Conservation (phyloP, 2,113 vertebrate genomes). For the Scomber colias region DNA sequence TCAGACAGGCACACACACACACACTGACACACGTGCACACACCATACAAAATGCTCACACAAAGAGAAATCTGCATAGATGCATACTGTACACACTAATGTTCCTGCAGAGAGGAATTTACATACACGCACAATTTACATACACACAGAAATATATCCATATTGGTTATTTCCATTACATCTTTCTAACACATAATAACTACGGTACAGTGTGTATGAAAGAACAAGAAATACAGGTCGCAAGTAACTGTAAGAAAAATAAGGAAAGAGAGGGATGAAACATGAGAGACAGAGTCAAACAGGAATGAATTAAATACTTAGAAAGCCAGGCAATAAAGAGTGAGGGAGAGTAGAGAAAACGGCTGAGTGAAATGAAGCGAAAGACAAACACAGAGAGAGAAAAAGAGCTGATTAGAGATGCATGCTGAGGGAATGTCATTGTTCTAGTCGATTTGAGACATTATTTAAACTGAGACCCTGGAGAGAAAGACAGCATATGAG, state of each 20-base stretch:
- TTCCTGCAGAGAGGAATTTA: slow-evolving; percentile 38
- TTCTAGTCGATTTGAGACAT: slow-evolving; percentile 83
- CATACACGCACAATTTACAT: slow-evolving; percentile 14
- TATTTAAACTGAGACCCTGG: slow-evolving; percentile 78
- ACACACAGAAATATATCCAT: slow-evolving; percentile 14
- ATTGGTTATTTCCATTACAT: slow-evolving; percentile 33
- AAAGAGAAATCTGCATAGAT: slow-evolving; percentile 20
- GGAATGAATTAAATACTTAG: slow-evolving; percentile 64
- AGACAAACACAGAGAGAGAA: slow-evolving; percentile 73
- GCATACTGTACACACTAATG: slow-evolving; percentile 14
- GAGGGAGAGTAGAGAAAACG: slow-evolving; percentile 47
- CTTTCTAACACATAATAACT: slow-evolving; percentile 35
- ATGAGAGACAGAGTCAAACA: slow-evolving; percentile 49
- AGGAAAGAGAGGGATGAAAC: slow-evolving; percentile 29
- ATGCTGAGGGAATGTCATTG: slow-evolving; percentile 81
- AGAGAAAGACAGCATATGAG: slow-evolving; percentile 55
- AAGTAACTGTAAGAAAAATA: slow-evolving; percentile 36
- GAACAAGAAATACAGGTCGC: slow-evolving; percentile 21
- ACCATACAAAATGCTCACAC: slow-evolving; percentile 11
- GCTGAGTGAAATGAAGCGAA: slow-evolving; percentile 69
- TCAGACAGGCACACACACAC: slow-evolving; percentile 2
- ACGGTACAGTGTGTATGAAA: not conserved
- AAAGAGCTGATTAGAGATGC: slow-evolving; percentile 79
- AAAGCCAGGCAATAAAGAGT: slow-evolving; percentile 56
- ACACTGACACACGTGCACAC: not conserved